Conservation (phyloP, 2,797 vertebrate genomes). For the Acrossocheilus fasciatus region DNA sequence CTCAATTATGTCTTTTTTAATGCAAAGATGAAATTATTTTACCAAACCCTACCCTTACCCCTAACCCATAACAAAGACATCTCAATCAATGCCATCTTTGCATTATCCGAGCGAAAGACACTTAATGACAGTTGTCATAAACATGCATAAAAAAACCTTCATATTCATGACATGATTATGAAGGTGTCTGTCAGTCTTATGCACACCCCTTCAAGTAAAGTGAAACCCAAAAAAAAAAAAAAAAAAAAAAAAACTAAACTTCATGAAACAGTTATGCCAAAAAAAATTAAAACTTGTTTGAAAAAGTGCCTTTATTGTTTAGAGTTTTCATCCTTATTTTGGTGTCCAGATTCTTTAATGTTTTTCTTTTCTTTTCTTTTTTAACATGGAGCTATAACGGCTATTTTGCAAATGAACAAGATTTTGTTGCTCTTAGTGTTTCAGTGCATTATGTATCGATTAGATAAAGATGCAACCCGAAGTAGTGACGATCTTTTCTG, state of each 20-base stretch:
- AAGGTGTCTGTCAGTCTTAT: too few species aligned
- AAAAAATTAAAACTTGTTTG: background rate
- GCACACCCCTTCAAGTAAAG: too few species aligned
- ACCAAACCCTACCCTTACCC: too few species aligned
- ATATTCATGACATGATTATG: too few species aligned
- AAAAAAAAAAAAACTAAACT: background rate
- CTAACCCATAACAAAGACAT: too few species aligned
- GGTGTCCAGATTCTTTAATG: background rate
- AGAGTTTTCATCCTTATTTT: background rate
- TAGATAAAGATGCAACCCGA: background rate
- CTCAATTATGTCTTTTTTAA: too few species aligned
- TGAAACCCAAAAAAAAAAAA: background rate
- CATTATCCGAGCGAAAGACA: too few species aligned
- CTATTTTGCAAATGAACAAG: background rate
- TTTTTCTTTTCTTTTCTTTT: background rate
- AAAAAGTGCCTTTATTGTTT: background rate
- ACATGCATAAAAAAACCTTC: too few species aligned
- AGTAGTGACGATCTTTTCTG: background rate
- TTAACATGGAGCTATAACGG: background rate
- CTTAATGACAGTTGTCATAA: too few species aligned
- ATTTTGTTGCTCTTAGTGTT: background rate
- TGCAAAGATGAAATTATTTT: too few species aligned
- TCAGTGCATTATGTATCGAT: background rate
- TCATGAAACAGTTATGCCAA: background rate
- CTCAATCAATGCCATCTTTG: too few species aligned